phyloP scores from a whole-genome alignment of 2,797 vertebrate genomes.

The Oreonectes daqikongensis region DNA sequence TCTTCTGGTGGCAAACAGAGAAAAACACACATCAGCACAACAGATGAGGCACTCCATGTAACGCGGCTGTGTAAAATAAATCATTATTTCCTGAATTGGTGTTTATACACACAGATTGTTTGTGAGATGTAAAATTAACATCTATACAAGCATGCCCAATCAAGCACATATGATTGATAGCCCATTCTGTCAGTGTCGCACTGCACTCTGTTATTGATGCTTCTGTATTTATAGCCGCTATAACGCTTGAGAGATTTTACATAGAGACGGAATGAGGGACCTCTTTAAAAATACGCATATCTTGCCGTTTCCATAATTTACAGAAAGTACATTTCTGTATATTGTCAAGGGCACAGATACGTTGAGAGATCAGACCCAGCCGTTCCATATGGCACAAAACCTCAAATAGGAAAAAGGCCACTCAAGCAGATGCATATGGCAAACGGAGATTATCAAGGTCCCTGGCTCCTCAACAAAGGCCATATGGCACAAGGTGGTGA shows the following conservation, averaged over 20 bases:
- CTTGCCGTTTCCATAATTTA: constrained; percentile 18
- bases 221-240: constrained; percentile 71
- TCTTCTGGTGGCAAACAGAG: constrained; percentile 84
- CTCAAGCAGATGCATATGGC: constrained; percentile 78
- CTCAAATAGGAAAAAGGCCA: constrained; percentile 67
- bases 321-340: constrained; percentile 29
- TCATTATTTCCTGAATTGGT: constrained; percentile 61
- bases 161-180: constrained; percentile 84
- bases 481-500: constrained; percentile 77
- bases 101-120: constrained; percentile 59
- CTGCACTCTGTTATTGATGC: constrained; percentile 79
- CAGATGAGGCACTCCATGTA: constrained; percentile 48
- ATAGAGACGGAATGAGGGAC: constrained; percentile 78
- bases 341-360: constrained; percentile 66
- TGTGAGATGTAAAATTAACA: constrained; percentile 74
- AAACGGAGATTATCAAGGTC: constrained; percentile 71
- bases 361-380: constrained; percentile 70
- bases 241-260: constrained; percentile 78
- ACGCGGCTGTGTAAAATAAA: constrained; percentile 53
- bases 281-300: constrained; percentile 4
- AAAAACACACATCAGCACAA: constrained; percentile 52
- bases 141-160: constrained; percentile 77
- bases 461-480: constrained; percentile 74
- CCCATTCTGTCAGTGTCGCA: constrained; percentile 74
- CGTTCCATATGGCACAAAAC: constrained; percentile 75